Conservation (phyloP, 2,888 invertebrate genomes). For the Drosophila neotestacea region DNA sequence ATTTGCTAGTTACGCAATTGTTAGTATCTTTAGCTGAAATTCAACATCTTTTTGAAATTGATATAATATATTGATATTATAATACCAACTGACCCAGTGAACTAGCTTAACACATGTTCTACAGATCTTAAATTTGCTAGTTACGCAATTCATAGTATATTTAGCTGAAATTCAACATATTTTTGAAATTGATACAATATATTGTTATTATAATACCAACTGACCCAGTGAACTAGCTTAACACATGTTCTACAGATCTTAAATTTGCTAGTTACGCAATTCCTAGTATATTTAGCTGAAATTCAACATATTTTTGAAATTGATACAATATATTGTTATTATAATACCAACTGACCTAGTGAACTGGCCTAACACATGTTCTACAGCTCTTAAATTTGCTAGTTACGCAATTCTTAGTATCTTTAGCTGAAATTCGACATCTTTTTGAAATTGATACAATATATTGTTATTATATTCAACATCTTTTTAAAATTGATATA, state of each 20-base stretch:
- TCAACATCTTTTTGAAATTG: background rate
- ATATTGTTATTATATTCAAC: background rate
- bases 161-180: background rate
- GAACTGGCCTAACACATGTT: background rate
- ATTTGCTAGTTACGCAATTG: background rate
- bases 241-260: background rate
- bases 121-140: background rate
- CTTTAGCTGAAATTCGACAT: background rate
- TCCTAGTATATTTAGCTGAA: background rate
- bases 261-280: background rate
- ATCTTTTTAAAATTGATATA: no score
- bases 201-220: background rate
- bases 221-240: slow-evolving; percentile 3
- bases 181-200: background rate
- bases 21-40: background rate
- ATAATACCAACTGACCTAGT: background rate
- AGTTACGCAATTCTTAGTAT: background rate
- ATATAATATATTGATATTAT: background rate
- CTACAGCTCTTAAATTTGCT: background rate
- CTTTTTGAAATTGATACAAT: background rate
- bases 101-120: background rate
- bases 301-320: background rate
- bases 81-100: background rate
- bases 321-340: no score
- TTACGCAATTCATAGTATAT: background rate